These are phyloP conservation scores for Macquaria ambigua DNA, from an alignment of 2,113 vertebrate species.

Conservation along the genomic window DNA sequence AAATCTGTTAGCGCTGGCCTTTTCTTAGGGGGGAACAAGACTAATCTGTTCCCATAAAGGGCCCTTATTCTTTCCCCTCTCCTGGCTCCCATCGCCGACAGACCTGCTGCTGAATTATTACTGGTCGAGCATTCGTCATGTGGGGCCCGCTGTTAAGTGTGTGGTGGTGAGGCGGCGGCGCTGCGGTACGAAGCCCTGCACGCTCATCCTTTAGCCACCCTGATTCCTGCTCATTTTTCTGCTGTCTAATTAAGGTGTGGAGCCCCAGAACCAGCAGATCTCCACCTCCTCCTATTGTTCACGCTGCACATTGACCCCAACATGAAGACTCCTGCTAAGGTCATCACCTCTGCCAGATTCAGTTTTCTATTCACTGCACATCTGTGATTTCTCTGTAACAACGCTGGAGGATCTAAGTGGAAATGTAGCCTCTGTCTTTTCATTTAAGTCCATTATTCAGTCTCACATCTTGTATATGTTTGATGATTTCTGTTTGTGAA, in stretches of 20 bases:
- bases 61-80: conserved; percentile 44
- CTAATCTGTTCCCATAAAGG: conserved; percentile 83
- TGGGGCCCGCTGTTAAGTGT: conserved; percentile 60
- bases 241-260: conserved; percentile 71
- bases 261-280: background rate
- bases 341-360: background rate
- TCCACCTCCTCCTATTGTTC: conserved; percentile 35
- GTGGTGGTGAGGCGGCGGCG: conserved; percentile 18
- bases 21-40: conserved; percentile 74
- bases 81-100: conserved; percentile 37
- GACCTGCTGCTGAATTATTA: conserved; percentile 83
- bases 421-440: background rate
- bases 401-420: background rate
- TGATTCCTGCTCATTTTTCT: conserved; percentile 67
- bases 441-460: too few relatives aligned
- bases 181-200: conserved; percentile 2
- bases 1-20: conserved; percentile 85
- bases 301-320: background rate
- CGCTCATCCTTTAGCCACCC: conserved; percentile 42
- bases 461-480: background rate
- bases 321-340: background rate
- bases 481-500: background rate
- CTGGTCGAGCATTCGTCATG: conserved; percentile 77
- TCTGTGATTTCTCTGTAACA: background rate
- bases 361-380: background rate